These are phyloP conservation scores for Uria aalge DNA, from an alignment of 2,113 vertebrate genomes.

Conservation along the genomic window DNA sequence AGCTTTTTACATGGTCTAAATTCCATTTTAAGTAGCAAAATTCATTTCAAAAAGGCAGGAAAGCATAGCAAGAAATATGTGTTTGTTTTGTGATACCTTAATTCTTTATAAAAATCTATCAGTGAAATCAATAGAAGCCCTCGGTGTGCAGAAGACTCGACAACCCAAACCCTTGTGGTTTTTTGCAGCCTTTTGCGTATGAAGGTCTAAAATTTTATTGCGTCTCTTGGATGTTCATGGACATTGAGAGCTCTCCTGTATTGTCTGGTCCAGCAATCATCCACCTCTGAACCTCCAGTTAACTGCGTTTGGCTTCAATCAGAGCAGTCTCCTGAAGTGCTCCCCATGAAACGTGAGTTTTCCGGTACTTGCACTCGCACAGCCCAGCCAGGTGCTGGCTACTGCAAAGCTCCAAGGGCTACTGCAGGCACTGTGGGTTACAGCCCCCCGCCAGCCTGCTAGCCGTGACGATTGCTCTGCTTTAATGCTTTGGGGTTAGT, in stretches of 20 bases:
- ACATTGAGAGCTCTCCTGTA: not conserved
- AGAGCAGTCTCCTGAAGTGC: no score
- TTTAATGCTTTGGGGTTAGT: not conserved
- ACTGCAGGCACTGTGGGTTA: not conserved
- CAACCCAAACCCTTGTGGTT: not conserved
- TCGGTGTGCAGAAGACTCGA: not conserved
- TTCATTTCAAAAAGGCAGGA: not conserved
- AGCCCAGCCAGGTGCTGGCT: not conserved
- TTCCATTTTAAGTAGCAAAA: not conserved
- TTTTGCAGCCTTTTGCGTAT: not conserved
- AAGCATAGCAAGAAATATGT: not conserved
- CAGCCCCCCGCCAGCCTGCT: not conserved
- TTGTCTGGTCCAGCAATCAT: not conserved
- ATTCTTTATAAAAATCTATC: not conserved
- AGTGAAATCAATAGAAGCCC: not conserved
- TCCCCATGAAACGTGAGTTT: not conserved
- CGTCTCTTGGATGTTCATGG: not conserved
- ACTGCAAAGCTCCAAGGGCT: not conserved
- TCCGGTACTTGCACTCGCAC: rapidly evolving
- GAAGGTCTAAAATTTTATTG: not conserved
- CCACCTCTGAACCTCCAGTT: not conserved
- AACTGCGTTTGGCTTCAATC: not conserved
- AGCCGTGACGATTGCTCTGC: not conserved
- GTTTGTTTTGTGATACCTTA: not conserved
- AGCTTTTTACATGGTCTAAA: not conserved